phyloP scores from a whole-genome alignment of 2,113 vertebrate species.

The Trachemys scripta region DNA sequence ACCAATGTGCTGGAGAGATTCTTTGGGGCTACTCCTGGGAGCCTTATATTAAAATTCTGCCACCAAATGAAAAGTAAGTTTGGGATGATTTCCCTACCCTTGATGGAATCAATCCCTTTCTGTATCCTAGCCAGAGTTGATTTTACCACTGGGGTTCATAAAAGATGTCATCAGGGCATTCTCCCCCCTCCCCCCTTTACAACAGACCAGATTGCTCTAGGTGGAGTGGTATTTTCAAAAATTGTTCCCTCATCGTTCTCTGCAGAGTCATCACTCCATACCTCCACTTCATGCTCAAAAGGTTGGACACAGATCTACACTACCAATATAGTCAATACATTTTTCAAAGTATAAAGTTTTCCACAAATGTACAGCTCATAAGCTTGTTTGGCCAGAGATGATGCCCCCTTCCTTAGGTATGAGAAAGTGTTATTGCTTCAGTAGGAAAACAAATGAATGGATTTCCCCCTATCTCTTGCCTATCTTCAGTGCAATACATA shows the following conservation, averaged over 20 bases:
- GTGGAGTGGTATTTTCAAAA: no score
- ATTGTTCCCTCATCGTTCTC: background rate
- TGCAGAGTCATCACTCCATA: background rate
- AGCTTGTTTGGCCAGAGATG: background rate
- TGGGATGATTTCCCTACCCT: background rate
- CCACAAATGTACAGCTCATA: background rate
- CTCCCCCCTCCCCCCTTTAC: no score
- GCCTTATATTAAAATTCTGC: background rate
- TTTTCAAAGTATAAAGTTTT: background rate
- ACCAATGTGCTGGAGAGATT: background rate
- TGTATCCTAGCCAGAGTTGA: background rate
- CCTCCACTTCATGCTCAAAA: background rate
- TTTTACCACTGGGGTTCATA: background rate
- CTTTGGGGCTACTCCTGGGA: background rate
- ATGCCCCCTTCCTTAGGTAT: background rate
- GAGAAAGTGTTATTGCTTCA: background rate
- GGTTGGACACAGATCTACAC: rapidly evolving
- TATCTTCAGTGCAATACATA: background rate
- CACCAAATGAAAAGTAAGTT: rapidly evolving
- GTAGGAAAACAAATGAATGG: background rate
- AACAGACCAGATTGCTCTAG: no score
- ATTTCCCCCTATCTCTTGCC: background rate
- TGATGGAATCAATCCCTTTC: background rate
- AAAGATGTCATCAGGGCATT: background rate
- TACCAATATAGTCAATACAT: rapidly evolving